Evolutionary conservation across 2,113 vertebrate species (phyloP), one percentile per base, ranked within the genome.

Genomic region (Notarius quadriscutis): DNA sequence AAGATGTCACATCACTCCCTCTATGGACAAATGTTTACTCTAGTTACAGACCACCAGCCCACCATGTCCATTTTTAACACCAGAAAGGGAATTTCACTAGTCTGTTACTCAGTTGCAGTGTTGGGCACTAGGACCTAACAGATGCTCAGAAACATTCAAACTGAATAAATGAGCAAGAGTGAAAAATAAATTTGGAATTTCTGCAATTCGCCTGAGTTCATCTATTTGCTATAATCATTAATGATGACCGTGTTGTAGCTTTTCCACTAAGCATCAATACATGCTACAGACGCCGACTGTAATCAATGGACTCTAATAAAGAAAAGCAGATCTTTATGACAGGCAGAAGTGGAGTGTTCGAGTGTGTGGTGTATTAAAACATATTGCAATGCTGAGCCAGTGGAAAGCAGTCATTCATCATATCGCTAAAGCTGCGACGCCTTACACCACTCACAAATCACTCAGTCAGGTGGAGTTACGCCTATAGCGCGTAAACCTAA

Each of bases 261-360:
- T 89, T 88, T 86, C 86, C 89, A 89, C 86, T 92, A 90, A 91
- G 92, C 91, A 92, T 94, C 91, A 89, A 88, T 91, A 88, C 81
- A 85, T 88, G 93, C 94, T 93, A 92, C 83, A 87, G 50, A 62
- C 92, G 91, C 91, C 89, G 50, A 77, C 87, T 86, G 91, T 93
- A 94, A 94, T 95, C 91, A 94, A 95, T 95, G 92, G 81, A 91
- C 93, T 93, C 93, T 93, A 94, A 95, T 95, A 93, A 93, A 92
- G 89, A 93, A 92, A 87, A 93, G 92, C 86, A 90, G 90, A 88
- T 90, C 89, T 88, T 69, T 94, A 86, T 75, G 12, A 84, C 86
- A 82, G 83, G 63, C 82, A 86, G 88, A 91, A 93, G 90, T 91
- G 89, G 88, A 93, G 87, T 90, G 85, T 89, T 86, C 67, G 75